Conservation (phyloP, 2,888 invertebrate genomes). For the Alentia gelatinosa region DNA sequence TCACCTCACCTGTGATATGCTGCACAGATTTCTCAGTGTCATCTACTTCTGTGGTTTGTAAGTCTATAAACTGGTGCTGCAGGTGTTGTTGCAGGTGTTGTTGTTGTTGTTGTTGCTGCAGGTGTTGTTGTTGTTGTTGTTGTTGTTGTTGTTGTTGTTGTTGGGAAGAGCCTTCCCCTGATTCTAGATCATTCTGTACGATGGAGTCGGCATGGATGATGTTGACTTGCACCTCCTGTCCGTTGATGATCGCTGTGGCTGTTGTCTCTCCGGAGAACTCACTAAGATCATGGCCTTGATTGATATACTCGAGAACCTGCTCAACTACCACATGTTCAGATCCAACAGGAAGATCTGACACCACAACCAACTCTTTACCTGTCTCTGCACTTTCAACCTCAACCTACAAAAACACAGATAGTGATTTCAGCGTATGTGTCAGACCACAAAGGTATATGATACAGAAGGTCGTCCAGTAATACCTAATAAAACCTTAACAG, state of each 20-base stretch:
- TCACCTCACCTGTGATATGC: background rate
- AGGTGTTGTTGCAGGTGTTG: background rate
- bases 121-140: no score
- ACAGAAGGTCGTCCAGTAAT: no score
- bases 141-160: background rate
- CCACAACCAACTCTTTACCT: background rate
- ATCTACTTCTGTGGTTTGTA: background rate
- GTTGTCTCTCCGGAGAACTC: conserved; percentile 24
- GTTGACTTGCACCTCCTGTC: conserved; percentile 8
- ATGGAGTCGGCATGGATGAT: conserved; percentile 1
- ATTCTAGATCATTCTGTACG: background rate
- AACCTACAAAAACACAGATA: no score
- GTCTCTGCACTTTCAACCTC: background rate
- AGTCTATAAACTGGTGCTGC: background rate
- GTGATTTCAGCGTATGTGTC: no score
- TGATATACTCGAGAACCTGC: conserved; percentile 33
- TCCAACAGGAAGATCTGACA: conserved; percentile 14
- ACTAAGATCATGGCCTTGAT: conserved; percentile 22
- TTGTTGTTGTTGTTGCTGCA: no score
- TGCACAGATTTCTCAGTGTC: no score
- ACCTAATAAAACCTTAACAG: no score
- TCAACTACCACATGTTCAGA: conserved; percentile 34
- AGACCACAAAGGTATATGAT: no score
- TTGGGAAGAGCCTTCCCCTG: no score
- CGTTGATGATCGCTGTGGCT: conserved; percentile 1